These are phyloP conservation scores for Lithophane socia DNA, from an alignment of 2,888 invertebrate genomes.

Conservation along the genomic window DNA sequence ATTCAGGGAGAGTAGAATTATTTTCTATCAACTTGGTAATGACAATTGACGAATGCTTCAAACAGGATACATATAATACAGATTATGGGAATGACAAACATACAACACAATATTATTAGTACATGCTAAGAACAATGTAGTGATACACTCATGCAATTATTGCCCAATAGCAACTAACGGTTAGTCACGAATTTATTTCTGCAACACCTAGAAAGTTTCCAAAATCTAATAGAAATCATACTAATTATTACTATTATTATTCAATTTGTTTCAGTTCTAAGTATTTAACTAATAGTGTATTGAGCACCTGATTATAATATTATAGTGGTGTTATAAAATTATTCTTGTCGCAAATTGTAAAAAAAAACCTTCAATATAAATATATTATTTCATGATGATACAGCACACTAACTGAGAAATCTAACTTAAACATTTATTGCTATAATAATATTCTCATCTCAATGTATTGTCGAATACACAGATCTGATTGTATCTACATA, in stretches of 20 bases:
- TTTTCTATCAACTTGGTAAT: conserved; percentile 46
- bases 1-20: conserved; percentile 11
- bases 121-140: conserved; percentile 60
- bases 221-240: conserved; percentile 54
- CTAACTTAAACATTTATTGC: conserved; percentile 57
- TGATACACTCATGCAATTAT: conserved; percentile 66
- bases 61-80: conserved; percentile 39
- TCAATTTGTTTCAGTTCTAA: conserved; percentile 51
- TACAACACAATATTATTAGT: conserved; percentile 57
- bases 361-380: conserved; percentile 39
- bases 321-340: conserved; percentile 47
- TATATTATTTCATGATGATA: conserved; percentile 45
- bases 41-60: conserved; percentile 29
- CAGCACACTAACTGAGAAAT: conserved; percentile 50
- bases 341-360: conserved; percentile 45
- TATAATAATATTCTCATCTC: conserved; percentile 53
- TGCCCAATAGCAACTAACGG: conserved; percentile 51
- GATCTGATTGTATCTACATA: conserved; percentile 54
- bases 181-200: conserved; percentile 63
- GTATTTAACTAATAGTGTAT: conserved; percentile 61
- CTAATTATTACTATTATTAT: conserved; percentile 44
- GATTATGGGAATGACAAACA: conserved; percentile 48
- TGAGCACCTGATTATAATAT: conserved; percentile 65
- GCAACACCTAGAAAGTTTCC: conserved; percentile 41
- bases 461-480: conserved; percentile 64